A percentile compares a stretch with the other conserved stretches of the same genome.
These are phyloP conservation scores for rat (Rattus norvegicus) DNA, from an alignment of 2,113 vertebrate species.

Conservation along the genomic window GRCr8 NC_086029.1:71920001-71920500, in stretches of 20 bases:
- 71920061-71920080: neutral
- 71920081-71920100: no score
- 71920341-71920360: neutral
- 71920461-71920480: neutral
- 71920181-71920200: neutral
- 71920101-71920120: neutral
- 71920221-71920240: neutral
- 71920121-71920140: neutral
- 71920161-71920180: neutral
- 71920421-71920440: neutral
- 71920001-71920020: neutral
- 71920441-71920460: neutral
- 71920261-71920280: neutral
- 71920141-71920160: neutral
- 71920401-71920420: constrained; percentile 17
- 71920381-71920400: neutral
- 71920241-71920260: neutral
- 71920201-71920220: neutral
- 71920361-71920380: neutral
- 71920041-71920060: neutral
- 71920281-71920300: neutral
- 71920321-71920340: neutral
- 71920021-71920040: neutral
- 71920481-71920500: neutral
- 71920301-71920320: neutral